phyloP scores from a whole-genome alignment of 2,797 vertebrate genomes.

The Botia almorhae region DNA sequence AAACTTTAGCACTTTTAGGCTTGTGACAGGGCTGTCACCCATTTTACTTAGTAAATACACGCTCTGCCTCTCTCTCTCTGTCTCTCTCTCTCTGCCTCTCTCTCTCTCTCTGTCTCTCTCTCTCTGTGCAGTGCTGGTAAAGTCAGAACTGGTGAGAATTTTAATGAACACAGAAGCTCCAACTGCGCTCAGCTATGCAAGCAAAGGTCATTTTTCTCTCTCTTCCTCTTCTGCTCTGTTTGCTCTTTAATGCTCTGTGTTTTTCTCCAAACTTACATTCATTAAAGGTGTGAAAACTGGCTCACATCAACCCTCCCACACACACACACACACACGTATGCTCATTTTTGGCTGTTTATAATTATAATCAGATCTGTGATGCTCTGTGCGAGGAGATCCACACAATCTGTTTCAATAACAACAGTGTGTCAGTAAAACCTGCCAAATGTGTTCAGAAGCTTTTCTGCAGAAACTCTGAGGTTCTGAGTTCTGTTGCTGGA shows the following conservation, averaged over 20 bases:
- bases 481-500: not conserved
- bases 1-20: slow-evolving; percentile 6
- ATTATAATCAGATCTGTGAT: slow-evolving; percentile 29
- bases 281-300: slow-evolving; percentile 49
- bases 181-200: slow-evolving; percentile 23
- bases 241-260: not conserved
- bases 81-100: not conserved
- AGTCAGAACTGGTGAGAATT: not conserved
- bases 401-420: slow-evolving; percentile 17
- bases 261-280: slow-evolving; percentile 36
- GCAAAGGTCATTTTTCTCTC: slow-evolving; percentile 49
- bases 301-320: not conserved
- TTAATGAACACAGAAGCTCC: slow-evolving; percentile 53
- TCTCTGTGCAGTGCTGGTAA: not conserved
- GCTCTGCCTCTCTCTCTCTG: slow-evolving; percentile 22
- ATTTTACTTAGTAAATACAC: slow-evolving; percentile 26
- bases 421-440: slow-evolving; percentile 1
- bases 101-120: slow-evolving; percentile 11
- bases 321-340: not conserved
- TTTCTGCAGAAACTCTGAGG: not conserved
- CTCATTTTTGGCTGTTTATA: slow-evolving; percentile 33
- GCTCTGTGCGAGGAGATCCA: not conserved
- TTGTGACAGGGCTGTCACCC: slow-evolving; percentile 23
- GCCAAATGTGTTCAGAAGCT: not conserved
- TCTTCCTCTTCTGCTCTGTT: not conserved